Evolutionary conservation across 2,888 invertebrate genomes (phyloP).

Genomic region (Netelia virgata): DNA sequence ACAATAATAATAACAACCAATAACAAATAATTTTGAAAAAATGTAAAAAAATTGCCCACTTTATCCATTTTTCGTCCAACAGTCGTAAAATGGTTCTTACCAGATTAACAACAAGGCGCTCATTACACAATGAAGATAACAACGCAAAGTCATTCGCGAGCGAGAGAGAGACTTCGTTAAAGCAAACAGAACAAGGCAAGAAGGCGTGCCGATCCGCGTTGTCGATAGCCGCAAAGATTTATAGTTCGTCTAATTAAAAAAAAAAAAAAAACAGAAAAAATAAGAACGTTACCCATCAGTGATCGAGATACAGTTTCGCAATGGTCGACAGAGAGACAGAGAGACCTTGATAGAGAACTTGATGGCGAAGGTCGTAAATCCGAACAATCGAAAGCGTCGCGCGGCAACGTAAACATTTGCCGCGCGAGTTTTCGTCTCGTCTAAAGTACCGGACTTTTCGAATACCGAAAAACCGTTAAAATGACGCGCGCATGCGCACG

Average conservation of each 20-base stretch:
- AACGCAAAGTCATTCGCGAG: not conserved
- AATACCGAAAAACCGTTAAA: not conserved
- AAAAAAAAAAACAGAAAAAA: conserved; percentile 8
- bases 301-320: conserved; percentile 50
- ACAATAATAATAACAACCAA: not conserved
- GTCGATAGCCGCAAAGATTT: conserved; percentile 20
- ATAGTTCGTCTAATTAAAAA: conserved; percentile 33
- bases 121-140: not conserved
- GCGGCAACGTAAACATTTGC: not conserved
- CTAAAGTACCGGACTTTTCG: not conserved
- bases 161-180: not conserved
- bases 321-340: conserved; percentile 1
- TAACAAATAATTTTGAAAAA: no score
- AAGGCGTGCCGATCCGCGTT: conserved; percentile 11
- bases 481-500: not conserved
- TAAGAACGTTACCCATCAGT: conserved; percentile 1
- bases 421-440: not conserved
- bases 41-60: no score
- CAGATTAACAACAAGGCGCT: not conserved
- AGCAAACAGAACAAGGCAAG: not conserved
- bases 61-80: not conserved
- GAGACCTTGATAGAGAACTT: conserved; percentile 79
- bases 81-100: not conserved
- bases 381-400: not conserved
- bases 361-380: conserved; percentile 45